Conservation (phyloP, 2,797 vertebrate genomes). For the Sternarchorhynchus goeldii region DNA sequence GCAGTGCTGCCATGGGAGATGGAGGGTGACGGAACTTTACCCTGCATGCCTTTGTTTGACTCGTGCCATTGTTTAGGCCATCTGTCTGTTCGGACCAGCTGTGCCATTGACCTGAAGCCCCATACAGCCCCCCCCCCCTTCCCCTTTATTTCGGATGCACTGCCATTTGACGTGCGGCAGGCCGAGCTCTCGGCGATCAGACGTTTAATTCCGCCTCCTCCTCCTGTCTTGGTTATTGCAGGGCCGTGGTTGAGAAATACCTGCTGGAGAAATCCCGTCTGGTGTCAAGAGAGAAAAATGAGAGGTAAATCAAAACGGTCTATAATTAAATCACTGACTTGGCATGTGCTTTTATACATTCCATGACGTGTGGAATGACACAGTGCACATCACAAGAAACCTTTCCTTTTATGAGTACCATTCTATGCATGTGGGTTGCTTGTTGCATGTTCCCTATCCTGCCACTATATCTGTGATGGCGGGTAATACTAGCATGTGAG, state of each 20-base stretch:
- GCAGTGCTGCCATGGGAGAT: background rate
- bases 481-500: constrained; percentile 22
- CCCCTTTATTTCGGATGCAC: constrained; percentile 6
- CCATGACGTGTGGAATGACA: no score
- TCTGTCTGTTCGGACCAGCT: constrained; percentile 52
- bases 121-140: constrained; percentile 33
- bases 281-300: constrained; percentile 95
- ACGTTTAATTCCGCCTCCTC: constrained; percentile 6
- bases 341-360: background rate
- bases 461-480: background rate
- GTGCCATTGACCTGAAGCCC: constrained; percentile 45
- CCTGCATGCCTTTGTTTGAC: constrained; percentile 37
- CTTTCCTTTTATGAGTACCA: no score
- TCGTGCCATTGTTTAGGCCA: constrained; percentile 53
- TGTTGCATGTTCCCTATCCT: background rate
- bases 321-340: constrained; percentile 44
- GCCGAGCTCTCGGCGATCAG: constrained; percentile 6
- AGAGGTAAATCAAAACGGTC: constrained; percentile 80
- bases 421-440: no score
- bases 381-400: no score
- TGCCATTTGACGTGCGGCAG: background rate
- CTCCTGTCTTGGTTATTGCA: constrained; percentile 55
- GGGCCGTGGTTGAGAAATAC: constrained; percentile 98
- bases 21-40: constrained; percentile 12
- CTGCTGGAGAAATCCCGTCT: constrained; percentile 97